Percentiles rank a stretch among this genome's conserved stretches.
Conservation (phyloP, 2,113 vertebrate species). For the Anas platyrhynchos region DNA sequence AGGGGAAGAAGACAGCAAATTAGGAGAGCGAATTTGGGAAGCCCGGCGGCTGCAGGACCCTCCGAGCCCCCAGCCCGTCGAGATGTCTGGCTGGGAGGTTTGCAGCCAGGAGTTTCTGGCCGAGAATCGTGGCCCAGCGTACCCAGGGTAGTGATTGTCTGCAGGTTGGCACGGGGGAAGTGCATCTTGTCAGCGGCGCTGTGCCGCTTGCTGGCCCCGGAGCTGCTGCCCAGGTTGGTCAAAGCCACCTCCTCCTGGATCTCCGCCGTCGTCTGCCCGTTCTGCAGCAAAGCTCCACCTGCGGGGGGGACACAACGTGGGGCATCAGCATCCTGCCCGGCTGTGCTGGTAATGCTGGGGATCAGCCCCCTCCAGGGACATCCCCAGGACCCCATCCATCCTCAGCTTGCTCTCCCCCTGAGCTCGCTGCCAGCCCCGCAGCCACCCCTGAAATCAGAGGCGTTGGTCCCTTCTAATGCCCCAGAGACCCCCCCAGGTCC, state of each 20-base stretch:
- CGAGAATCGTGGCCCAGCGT: background rate
- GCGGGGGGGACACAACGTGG: background rate
- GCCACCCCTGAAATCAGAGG: slow-evolving; percentile 38
- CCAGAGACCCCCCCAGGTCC: background rate
- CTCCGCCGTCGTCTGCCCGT: slow-evolving; percentile 91
- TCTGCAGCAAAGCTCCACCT: slow-evolving; percentile 89
- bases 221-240: slow-evolving; percentile 84
- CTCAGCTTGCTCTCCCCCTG: background rate
- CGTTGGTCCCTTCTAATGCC: background rate
- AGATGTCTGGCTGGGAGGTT: background rate
- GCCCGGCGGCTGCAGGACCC: background rate
- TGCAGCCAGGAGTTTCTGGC: background rate
- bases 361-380: background rate
- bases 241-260: slow-evolving; percentile 94
- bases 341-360: background rate
- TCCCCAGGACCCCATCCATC: background rate
- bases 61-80: background rate
- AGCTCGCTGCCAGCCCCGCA: background rate
- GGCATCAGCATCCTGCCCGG: background rate
- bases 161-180: slow-evolving; percentile 87
- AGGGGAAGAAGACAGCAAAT: background rate
- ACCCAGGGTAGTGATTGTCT: slow-evolving; percentile 96
- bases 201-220: slow-evolving; percentile 87
- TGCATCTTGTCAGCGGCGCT: slow-evolving; percentile 90
- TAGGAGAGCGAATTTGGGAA: background rate